phyloP scores from a whole-genome alignment of 2,113 vertebrate species.

The Sander lucioperca region DNA sequence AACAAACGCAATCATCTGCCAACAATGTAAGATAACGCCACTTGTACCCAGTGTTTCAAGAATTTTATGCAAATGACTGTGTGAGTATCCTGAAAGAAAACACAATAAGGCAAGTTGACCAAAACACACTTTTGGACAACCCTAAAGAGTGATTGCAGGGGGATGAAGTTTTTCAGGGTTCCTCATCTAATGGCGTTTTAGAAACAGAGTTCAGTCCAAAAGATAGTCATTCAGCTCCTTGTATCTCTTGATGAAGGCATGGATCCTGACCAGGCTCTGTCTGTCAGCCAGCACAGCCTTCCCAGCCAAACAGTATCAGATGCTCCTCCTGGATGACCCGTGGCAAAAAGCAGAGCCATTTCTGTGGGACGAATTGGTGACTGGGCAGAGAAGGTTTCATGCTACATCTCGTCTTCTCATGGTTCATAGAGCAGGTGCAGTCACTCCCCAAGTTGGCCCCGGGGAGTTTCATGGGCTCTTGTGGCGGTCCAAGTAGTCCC shows the following conservation, averaged over 20 bases:
- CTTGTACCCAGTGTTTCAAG: neutral
- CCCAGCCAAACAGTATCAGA: slow-evolving; percentile 62
- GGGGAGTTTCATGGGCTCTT: neutral
- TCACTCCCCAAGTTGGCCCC: neutral
- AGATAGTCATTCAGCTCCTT: slow-evolving; percentile 52
- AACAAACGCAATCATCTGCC: neutral
- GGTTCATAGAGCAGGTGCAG: slow-evolving; percentile 41
- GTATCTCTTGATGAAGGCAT: slow-evolving; percentile 50
- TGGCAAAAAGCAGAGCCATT: slow-evolving; percentile 26
- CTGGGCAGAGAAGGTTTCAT: slow-evolving; percentile 29
- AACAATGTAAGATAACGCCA: neutral
- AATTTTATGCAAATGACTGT: neutral
- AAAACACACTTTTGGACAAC: neutral
- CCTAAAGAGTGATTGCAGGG: neutral
- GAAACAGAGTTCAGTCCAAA: slow-evolving; percentile 19
- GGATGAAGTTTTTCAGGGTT: slow-evolving; percentile 15
- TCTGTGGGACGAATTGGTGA: slow-evolving; percentile 29
- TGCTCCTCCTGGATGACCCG: slow-evolving; percentile 44
- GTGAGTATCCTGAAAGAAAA: slow-evolving; percentile 20
- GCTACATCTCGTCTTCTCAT: slow-evolving; percentile 18
- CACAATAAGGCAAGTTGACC: neutral
- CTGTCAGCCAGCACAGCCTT: slow-evolving; percentile 58
- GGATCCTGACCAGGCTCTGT: slow-evolving; percentile 54
- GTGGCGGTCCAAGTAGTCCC: neutral
- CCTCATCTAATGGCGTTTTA: slow-evolving; percentile 27